Conservation (phyloP, 2,888 invertebrate species). For the Theristus sp. region DNA sequence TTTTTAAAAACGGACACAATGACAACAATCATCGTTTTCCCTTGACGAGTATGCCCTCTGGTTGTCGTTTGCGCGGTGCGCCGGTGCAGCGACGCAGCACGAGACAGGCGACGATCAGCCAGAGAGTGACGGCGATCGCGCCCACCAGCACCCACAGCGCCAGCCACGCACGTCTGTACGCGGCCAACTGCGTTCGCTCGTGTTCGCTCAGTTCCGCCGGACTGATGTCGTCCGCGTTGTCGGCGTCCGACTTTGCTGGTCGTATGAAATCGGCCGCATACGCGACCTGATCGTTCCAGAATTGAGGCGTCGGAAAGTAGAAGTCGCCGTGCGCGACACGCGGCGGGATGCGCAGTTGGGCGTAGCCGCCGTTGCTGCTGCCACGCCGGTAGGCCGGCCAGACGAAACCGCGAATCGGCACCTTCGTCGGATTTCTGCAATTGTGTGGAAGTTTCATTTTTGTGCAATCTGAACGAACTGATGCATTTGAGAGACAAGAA, state of each 20-base stretch:
- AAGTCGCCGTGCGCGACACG: constrained; percentile 9
- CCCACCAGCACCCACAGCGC: constrained; percentile 26
- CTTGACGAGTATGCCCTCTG: not conserved
- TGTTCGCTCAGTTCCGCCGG: not conserved
- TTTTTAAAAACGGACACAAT: no score
- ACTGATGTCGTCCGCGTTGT: not conserved
- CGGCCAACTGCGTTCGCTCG: constrained; percentile 4
- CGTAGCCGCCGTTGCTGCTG: constrained; percentile 14
- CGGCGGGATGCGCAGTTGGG: constrained; percentile 19
- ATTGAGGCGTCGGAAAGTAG: constrained; percentile 21
- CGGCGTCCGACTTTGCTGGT: not conserved
- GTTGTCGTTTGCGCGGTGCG: not conserved
- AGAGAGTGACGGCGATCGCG: constrained; percentile 19
- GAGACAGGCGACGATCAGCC: constrained; percentile 19
- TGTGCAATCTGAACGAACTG: not conserved
- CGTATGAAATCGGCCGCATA: not conserved
- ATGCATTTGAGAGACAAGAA: not conserved
- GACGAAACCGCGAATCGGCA: constrained; percentile 10
- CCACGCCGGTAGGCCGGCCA: constrained; percentile 20
- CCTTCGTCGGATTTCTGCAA: constrained; percentile 17
- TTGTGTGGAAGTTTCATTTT: not conserved
- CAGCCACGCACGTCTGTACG: constrained; percentile 24
- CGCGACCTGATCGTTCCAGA: constrained; percentile 20
- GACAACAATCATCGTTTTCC: no score
- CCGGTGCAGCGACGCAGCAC: constrained; percentile 15